Conservation (phyloP, 2,888 invertebrate genomes). For the Melanchra persicariae region DNA sequence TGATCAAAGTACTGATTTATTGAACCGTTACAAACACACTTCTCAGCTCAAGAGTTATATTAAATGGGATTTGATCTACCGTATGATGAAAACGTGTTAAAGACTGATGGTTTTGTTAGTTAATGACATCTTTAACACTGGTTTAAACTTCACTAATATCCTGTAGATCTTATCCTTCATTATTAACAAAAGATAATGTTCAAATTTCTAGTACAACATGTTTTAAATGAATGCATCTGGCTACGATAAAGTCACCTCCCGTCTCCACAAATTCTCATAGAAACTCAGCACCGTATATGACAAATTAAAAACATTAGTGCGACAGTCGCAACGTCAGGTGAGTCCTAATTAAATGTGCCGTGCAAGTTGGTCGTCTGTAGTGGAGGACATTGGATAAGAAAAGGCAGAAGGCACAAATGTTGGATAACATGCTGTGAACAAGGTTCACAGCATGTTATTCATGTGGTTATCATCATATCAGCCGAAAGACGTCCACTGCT, state of each 20-base stretch:
- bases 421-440: too few relatives aligned
- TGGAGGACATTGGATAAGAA: neutral
- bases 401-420: conserved; percentile 12
- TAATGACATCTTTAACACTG: too few relatives aligned
- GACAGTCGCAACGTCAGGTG: conserved; percentile 45
- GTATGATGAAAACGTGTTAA: too few relatives aligned
- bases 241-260: neutral
- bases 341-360: conserved; percentile 56
- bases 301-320: conserved; percentile 58
- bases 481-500: too few relatives aligned
- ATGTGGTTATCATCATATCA: too few relatives aligned
- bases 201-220: too few relatives aligned
- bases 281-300: conserved; percentile 34
- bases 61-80: too few relatives aligned
- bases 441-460: neutral
- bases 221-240: neutral
- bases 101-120: too few relatives aligned
- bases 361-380: conserved; percentile 45
- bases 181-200: too few relatives aligned
- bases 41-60: neutral
- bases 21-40: neutral
- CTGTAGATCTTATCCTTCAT: neutral
- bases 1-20: neutral
- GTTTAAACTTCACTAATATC: too few relatives aligned
- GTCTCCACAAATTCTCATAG: conserved; percentile 15